Conservation (phyloP, 1,140 invertebrate species). For the Nebria ingens region DNA sequence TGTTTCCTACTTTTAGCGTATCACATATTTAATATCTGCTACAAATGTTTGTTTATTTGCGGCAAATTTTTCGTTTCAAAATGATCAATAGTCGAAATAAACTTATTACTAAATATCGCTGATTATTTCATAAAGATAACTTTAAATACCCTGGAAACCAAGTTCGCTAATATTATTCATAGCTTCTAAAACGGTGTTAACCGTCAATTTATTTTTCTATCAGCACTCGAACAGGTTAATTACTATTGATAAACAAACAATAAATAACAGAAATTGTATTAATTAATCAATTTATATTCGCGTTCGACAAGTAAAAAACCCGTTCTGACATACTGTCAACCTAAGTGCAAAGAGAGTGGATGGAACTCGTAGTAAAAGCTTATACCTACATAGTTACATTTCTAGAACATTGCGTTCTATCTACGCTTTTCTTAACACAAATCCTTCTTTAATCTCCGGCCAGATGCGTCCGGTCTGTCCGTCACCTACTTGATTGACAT, state of each 20-base stretch:
- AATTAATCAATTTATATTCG: conserved; percentile 10
- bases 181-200: background rate
- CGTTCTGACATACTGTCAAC: background rate
- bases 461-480: conserved; percentile 7
- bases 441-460: conserved; percentile 3
- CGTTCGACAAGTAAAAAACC: background rate
- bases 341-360: background rate
- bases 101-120: no score
- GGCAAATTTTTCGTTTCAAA: no score
- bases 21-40: no score
- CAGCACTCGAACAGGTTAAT: background rate
- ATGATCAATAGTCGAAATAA: no score
- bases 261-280: background rate
- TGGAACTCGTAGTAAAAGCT: no score
- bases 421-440: background rate
- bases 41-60: no score
- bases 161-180: background rate
- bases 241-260: background rate
- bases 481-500: conserved; percentile 19
- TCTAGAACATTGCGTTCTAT: no score
- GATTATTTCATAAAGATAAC: background rate
- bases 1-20: no score
- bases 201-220: background rate
- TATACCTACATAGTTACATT: no score
- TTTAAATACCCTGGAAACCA: background rate